Evolutionary conservation across 2,797 vertebrate genomes (phyloP).

Genomic region (Gadopsis bispinosus): DNA sequence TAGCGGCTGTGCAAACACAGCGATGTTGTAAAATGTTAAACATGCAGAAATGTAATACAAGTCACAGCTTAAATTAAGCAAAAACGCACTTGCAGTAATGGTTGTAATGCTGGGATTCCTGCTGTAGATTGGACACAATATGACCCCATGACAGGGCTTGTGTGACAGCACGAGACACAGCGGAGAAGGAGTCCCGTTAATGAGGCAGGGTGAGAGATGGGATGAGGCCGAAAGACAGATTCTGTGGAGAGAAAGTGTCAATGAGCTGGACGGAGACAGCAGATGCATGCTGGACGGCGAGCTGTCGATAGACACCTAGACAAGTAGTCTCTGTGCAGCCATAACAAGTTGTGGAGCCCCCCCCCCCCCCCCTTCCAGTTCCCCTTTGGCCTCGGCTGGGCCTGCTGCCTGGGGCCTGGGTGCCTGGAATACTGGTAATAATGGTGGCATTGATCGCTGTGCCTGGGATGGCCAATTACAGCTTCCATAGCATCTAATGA

Average conservation of each 20-base stretch:
- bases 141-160: constrained; percentile 48
- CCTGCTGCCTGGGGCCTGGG: constrained; percentile 48
- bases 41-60: not conserved
- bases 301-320: constrained; percentile 62
- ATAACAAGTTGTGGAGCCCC: constrained; percentile 69
- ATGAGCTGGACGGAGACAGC: constrained; percentile 47
- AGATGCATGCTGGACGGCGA: constrained; percentile 46
- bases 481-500: constrained; percentile 77
- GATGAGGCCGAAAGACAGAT: constrained; percentile 33
- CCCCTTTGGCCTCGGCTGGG: constrained; percentile 62
- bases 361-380: constrained; percentile 27
- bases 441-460: constrained; percentile 73
- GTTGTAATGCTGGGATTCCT: not conserved
- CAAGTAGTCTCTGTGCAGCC: constrained; percentile 25
- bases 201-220: constrained; percentile 55
- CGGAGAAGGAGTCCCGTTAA: constrained; percentile 49
- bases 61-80: not conserved
- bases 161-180: constrained; percentile 30
- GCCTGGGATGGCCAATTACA: constrained; percentile 76
- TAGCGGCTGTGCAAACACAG: not conserved
- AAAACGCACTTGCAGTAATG: not conserved
- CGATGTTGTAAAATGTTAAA: not conserved
- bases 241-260: constrained; percentile 43
- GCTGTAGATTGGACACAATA: constrained; percentile 11
- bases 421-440: constrained; percentile 69